Evolutionary conservation across 2,113 vertebrate species (phyloP), one percentile per base, ranked within the genome.

Genomic region (Lepisosteus oculatus): DNA sequence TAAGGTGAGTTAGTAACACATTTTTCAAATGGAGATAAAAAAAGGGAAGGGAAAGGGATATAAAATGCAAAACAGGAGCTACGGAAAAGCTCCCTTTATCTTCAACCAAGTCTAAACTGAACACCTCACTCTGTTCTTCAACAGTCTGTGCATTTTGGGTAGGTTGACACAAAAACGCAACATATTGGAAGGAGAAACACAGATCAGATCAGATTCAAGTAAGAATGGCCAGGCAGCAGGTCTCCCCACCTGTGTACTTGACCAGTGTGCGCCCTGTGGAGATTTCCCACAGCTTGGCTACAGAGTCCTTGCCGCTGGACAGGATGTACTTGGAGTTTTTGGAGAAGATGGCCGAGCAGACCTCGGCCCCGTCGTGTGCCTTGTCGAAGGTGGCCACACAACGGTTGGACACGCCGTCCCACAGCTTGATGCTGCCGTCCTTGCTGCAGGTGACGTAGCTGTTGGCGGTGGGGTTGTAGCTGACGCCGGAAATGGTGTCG

Each of bases 261-360:
- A 99, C 96, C 76, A 99, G 83, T 0, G 95, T 97, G 15, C 97
- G 90, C 6, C 97, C 96, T 0, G 97, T 98, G 8, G 97, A 99
- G 72, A 99, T 98, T 82, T 99, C 97, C 97, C 97, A 99, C 3
- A 99, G 93, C 72, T 97, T 98, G 61, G 95, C 96, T 78, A 99
- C 95, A 0, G 96, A 99, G 91, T 99, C 97, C 79, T 99, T 99
- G 67, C 97, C 97, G 57, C 95, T 98, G 65, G 97, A 99, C 74
- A 99, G 89, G 77, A 99, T 94, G 76, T 99, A 99, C 71, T 99
- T 99, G 29, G 97, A 98, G 78, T 99, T 99, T 82, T 98, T 98
- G 43, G 97, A 98, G 75, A 98, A 99, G 81, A 98, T 93, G 45
- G 95, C 97, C 0, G 97, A 99, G 76, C 97, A 99, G 61, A 99